Percentiles rank a stretch among this genome's conserved stretches.
phyloP scores from a whole-genome alignment of 2,888 invertebrate genomes.

The Julus scandinavius region DNA sequence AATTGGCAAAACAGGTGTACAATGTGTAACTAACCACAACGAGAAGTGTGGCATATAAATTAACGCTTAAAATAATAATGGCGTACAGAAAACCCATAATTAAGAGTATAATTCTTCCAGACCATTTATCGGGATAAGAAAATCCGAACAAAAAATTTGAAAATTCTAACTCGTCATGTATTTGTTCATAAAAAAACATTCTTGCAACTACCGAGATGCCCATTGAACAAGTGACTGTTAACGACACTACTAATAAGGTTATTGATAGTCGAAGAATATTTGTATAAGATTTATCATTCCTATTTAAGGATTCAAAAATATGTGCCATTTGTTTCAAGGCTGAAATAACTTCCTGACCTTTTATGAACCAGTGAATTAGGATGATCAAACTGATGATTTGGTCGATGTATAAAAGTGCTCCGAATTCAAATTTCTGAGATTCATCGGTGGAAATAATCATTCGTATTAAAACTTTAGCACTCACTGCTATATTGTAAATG shows the following conservation, averaged over 20 bases:
- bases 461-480: not conserved
- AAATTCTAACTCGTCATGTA: not conserved
- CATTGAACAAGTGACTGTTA: not conserved
- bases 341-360: not conserved
- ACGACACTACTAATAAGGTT: not conserved
- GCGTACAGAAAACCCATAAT: not conserved
- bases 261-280: not conserved
- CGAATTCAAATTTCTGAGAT: not conserved
- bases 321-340: not conserved
- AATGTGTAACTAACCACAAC: not conserved
- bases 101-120: not conserved
- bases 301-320: not conserved
- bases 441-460: not conserved
- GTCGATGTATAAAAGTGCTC: not conserved
- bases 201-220: not conserved
- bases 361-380: not conserved
- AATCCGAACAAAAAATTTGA: not conserved
- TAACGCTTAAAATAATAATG: not conserved
- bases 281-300: not conserved
- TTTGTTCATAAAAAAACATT: not conserved
- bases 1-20: not conserved
- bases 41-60: not conserved
- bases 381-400: not conserved
- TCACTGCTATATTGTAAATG: slow-evolving; percentile 3
- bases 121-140: not conserved